phyloP scores from a whole-genome alignment of 2,113 vertebrate species.

The Pavo muticus region DNA sequence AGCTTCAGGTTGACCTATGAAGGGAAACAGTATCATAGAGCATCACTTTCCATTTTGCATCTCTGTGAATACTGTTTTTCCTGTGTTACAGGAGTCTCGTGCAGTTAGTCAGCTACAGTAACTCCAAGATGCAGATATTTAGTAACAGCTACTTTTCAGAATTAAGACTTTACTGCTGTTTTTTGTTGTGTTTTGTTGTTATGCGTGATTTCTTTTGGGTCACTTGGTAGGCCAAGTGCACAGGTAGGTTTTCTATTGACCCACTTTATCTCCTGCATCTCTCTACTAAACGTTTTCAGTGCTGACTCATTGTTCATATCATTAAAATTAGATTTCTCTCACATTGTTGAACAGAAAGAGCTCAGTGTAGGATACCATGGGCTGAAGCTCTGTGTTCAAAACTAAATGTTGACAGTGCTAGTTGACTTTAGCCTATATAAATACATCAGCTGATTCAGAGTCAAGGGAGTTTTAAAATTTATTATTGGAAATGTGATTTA shows the following conservation, averaged over 20 bases:
- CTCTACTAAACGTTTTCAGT: conserved; percentile 11
- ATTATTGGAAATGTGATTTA: background rate
- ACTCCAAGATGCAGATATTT: background rate
- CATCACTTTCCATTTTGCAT: background rate
- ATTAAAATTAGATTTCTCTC: conserved; percentile 39
- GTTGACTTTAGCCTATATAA: background rate
- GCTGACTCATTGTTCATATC: conserved; percentile 20
- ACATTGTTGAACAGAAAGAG: background rate
- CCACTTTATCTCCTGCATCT: conserved; percentile 19
- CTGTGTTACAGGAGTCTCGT: background rate
- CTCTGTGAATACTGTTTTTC: background rate
- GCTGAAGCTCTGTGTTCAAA: background rate
- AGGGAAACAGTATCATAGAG: background rate
- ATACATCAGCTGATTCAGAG: background rate
- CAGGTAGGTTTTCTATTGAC: conserved; percentile 15
- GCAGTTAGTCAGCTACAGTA: background rate
- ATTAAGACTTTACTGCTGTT: background rate
- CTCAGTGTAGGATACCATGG: background rate
- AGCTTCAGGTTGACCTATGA: background rate
- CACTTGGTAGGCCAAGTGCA: background rate
- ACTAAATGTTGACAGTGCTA: background rate
- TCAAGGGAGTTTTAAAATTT: background rate
- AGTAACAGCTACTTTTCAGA: background rate
- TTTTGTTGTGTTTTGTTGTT: background rate
- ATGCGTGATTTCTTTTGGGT: background rate